A percentile compares a stretch with the other conserved stretches of the same genome.
Evolutionary conservation across 2,797 vertebrate species (phyloP).

Genomic region (Anguilla marmorata): DNA sequence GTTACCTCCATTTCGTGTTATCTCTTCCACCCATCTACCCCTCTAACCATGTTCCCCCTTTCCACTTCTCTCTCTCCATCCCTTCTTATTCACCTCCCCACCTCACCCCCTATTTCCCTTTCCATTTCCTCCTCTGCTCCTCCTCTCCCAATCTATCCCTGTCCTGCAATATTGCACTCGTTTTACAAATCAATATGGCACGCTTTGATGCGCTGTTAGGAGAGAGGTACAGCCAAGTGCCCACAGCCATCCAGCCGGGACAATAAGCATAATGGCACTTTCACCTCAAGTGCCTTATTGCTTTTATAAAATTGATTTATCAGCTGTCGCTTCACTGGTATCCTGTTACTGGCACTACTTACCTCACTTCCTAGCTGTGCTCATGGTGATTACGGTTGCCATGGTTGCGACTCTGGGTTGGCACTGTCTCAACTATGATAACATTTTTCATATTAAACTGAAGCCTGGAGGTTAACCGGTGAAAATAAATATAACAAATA

Average conservation of each 20-base stretch:
- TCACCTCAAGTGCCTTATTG: not conserved
- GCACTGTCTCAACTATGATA: not conserved
- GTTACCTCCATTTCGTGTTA: too few relatives aligned
- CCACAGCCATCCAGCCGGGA: not conserved
- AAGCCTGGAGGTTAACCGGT: not conserved
- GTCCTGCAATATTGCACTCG: not conserved
- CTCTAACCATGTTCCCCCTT: too few relatives aligned
- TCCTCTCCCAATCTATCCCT: not conserved
- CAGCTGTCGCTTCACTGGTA: not conserved
- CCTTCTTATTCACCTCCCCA: not conserved
- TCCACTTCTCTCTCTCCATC: not conserved
- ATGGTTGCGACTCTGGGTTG: not conserved
- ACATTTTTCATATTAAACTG: not conserved
- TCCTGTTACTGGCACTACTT: not conserved
- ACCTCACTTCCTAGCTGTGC: not conserved
- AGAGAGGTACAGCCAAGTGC: not conserved
- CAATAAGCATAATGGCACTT: constrained; percentile 6
- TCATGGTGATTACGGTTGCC: not conserved
- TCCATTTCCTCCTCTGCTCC: not conserved
- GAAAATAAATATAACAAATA: not conserved
- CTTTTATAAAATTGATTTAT: constrained; percentile 14
- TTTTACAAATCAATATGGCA: not conserved
- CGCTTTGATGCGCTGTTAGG: not conserved
- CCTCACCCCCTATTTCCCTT: not conserved
- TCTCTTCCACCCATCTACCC: too few relatives aligned